Conservation (phyloP, 92 coral and sea anemone genomes). For the Umimayanthus kanabou region DNA sequence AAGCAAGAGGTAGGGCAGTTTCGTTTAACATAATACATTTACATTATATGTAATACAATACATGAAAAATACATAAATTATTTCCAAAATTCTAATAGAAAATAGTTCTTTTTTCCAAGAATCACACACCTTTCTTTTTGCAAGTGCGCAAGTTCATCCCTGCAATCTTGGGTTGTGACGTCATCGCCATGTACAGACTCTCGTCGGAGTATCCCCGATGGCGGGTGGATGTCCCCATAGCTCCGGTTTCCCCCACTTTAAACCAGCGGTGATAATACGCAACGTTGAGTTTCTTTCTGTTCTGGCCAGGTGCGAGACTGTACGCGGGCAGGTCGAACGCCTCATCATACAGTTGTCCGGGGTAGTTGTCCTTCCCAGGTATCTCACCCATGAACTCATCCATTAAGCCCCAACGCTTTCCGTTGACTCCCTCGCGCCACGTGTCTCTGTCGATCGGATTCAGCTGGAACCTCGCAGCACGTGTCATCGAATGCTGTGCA, state of each 20-base stretch:
- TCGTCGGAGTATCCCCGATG: constrained; percentile 87
- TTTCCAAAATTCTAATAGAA: too few species aligned
- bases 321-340: constrained; percentile 75
- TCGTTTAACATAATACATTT: too few species aligned
- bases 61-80: too few species aligned
- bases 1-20: constrained; percentile 24
- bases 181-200: constrained; percentile 90
- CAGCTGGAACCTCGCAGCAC: constrained; percentile 70
- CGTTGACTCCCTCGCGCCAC: constrained; percentile 49
- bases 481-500: constrained; percentile 49
- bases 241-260: constrained; percentile 74
- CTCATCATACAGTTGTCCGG: constrained; percentile 68
- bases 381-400: constrained; percentile 74
- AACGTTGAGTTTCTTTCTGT: constrained; percentile 56
- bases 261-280: constrained; percentile 89
- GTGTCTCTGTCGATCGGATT: constrained; percentile 58
- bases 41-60: too few species aligned
- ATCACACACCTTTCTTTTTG: constrained; percentile 21
- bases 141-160: constrained; percentile 71
- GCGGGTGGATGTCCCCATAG: constrained; percentile 85
- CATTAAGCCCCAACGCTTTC: constrained; percentile 48
- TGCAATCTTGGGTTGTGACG: constrained; percentile 81
- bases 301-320: constrained; percentile 63
- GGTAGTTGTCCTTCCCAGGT: constrained; percentile 89
- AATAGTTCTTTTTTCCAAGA: too few species aligned